Evolutionary conservation across 1,140 invertebrate genomes (phyloP).

Genomic region (Euwallacea fornicatus): DNA sequence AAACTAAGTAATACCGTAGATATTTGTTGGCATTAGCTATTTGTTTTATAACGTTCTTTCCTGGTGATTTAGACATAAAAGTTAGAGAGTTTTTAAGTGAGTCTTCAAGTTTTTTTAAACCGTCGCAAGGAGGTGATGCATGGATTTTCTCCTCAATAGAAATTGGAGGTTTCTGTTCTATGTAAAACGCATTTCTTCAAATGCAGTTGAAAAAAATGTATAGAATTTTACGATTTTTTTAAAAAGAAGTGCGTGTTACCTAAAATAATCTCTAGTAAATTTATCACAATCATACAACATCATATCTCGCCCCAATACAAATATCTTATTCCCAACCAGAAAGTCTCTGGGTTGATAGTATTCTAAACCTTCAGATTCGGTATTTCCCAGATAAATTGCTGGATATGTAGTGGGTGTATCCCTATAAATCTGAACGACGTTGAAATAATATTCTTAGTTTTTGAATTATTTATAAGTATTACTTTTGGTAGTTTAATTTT

Average conservation of each 20-base stretch:
- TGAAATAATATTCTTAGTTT: background rate
- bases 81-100: conserved; percentile 69
- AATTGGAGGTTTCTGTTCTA: conserved; percentile 49
- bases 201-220: background rate
- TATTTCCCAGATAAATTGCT: conserved; percentile 63
- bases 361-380: conserved; percentile 69
- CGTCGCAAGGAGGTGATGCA: conserved; percentile 65
- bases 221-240: background rate
- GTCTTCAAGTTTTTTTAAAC: conserved; percentile 74
- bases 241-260: conserved; percentile 3
- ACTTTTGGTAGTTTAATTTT: conserved; percentile 71
- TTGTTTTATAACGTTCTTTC: conserved; percentile 67
- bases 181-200: conserved; percentile 44
- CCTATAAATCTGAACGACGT: conserved; percentile 66
- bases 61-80: conserved; percentile 68
- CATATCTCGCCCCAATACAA: conserved; percentile 69
- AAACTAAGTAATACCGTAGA: conserved; percentile 36
- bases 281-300: conserved; percentile 77
- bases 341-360: conserved; percentile 79
- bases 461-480: conserved; percentile 47
- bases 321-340: conserved; percentile 68
- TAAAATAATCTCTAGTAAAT: conserved; percentile 74
- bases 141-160: conserved; percentile 38
- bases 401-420: conserved; percentile 63
- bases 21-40: conserved; percentile 63